Evolutionary conservation across 2,888 invertebrate species (phyloP), one percentile per base, ranked within the genome.

Genomic region (Cataglyphis cursor): DNA sequence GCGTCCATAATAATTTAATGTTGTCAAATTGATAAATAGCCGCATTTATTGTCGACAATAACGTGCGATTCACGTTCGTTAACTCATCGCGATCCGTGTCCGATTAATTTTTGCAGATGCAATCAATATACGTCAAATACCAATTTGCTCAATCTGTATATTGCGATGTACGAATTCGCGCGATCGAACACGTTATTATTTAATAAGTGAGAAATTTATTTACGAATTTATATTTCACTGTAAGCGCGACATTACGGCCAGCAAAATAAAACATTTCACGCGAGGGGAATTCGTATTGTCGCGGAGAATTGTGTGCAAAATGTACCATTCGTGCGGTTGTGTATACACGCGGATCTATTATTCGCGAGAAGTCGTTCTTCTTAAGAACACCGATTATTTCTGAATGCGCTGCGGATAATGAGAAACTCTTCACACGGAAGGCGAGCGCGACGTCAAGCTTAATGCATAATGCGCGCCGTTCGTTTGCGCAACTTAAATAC

Each of bases 41-140:
- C 57, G 31, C 59, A 44, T 59, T 59, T 31, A n/a, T 24, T 12
- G 31, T 54, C 41, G 18, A 44, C 10, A 44, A 15, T n/a, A 66
- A 31, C 28, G 24, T 10, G 41, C 9, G 59, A 75, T 75, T 75
- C 38, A 18, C 24, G 51, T 54, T 18, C 38, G 12, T 51, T 24
- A 64, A 21, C 12, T 41, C 35, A 10, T 44, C 24, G 21, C 62
- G 18, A 62, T 21, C 15, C 12, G 57, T 21, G 24, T 44, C 12
- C 28, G 41, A 21, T 78, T 66, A 57, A 78, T 66, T 78, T 78
- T 66, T 78, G 76, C 66, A 78, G 66, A 76, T 65, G 38, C 54
- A 65, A 78, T 78, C 76, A 44, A 57, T 57, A 51, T 41, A 38
- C 24, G n/a, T 75, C 75, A 75, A 75, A 64, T 65, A 24, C 24